Percentiles rank a stretch among this genome's conserved stretches.
phyloP scores from a whole-genome alignment of 2,113 vertebrate genomes.

The Hypomesus transpacificus region DNA sequence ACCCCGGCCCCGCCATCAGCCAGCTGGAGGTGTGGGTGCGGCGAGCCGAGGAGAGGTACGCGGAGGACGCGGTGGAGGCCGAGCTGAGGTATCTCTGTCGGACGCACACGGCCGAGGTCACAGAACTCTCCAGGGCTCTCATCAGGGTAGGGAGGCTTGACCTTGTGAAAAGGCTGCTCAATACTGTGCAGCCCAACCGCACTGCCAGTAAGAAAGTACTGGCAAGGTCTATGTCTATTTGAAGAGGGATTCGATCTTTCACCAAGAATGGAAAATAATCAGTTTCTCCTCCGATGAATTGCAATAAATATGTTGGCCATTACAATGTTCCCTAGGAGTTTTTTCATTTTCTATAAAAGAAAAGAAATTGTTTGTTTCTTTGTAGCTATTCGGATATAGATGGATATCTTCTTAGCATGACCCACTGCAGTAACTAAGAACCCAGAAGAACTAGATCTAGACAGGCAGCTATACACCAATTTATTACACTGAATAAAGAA shows the following conservation, averaged over 20 bases:
- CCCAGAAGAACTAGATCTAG: too few species aligned
- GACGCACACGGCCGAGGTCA: slow-evolving; percentile 63
- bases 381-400: too few species aligned
- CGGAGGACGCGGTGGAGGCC: slow-evolving; percentile 50
- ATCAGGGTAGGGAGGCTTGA: slow-evolving; percentile 64
- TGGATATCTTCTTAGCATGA: too few species aligned
- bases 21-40: slow-evolving; percentile 74
- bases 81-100: slow-evolving; percentile 66
- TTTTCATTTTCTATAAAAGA: too few species aligned
- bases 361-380: too few species aligned
- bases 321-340: too few species aligned
- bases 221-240: slow-evolving; percentile 51
- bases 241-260: slow-evolving; percentile 20
- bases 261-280: too few species aligned
- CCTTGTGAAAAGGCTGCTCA: slow-evolving; percentile 70
- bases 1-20: slow-evolving; percentile 41
- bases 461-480: too few species aligned
- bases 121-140: slow-evolving; percentile 68
- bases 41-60: slow-evolving; percentile 70
- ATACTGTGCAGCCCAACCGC: slow-evolving; percentile 62
- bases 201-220: slow-evolving; percentile 42
- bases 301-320: too few species aligned
- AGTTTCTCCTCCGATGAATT: too few species aligned
- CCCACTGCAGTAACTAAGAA: too few species aligned
- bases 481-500: too few species aligned